Base-by-base conservation (phyloP, 1,140 invertebrate genomes). In the Cecropterus lyciades region DNA sequence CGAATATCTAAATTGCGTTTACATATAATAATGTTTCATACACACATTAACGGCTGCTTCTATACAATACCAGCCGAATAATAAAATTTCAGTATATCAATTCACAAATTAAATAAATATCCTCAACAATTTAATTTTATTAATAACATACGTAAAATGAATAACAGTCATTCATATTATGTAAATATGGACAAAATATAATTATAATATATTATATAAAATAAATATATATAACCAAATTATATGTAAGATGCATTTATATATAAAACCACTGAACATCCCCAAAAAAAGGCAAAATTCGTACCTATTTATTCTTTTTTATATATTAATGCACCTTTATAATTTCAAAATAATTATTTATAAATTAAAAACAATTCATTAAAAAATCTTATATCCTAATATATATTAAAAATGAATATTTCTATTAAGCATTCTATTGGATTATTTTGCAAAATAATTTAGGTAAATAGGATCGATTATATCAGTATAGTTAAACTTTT, bases 1-100 rank as follows among this genome's bases (percentile, higher is more conserved):
- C 76, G 69, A 85, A 75, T 78, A 66, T 77, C 80, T 86, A 86
- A 80, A 75, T 73, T 76, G 77, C 77, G 76, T 73, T 80, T n/a
- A 79, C 51, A 72, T 72, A 70, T 70, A 55, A 65, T 45, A 43
- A 46, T 48, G 33, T 57, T 57, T 51, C 53, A 67, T 59, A 56
- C 55, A 59, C 40, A 51, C 65, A 52, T 20, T 67, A 14, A 11
- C 49, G 24, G 10, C 57, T 17, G 14, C 27, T 16, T 33, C 43
- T 60, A 43, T 43, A 20, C 24, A 52, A 49, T 13, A 60, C 13
- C 0, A 60, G 46, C 24, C 24, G 30, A 14, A 10, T 56, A 48
- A 56, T 56, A 30, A 55, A 56, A 37, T 11, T 40, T 49, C 3
- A 43, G 33, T 65, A 55, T 33, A 55, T 56, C 33, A 24, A 20